Percentiles rank a stretch among this genome's conserved stretches.
These are phyloP conservation scores for Tethea ocularis DNA, from an alignment of 2,888 invertebrate genomes.

Conservation along the genomic window DNA sequence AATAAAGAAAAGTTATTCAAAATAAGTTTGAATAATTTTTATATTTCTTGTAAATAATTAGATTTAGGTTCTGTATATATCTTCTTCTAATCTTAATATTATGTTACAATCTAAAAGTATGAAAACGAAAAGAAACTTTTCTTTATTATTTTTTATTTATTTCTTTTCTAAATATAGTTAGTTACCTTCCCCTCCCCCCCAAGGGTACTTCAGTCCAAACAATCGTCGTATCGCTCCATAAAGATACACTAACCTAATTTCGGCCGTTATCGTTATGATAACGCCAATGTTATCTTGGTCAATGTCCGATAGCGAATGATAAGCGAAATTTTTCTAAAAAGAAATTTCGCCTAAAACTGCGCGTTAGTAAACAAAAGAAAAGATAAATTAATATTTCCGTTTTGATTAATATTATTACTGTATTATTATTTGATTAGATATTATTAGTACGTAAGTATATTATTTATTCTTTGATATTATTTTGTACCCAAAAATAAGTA, in stretches of 20 bases:
- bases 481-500: too few relatives aligned
- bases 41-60: too few relatives aligned
- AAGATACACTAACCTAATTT: conserved; percentile 39
- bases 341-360: neutral
- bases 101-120: too few relatives aligned
- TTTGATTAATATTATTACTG: neutral
- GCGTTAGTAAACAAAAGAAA: conserved; percentile 1
- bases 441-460: too few relatives aligned
- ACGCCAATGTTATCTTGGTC: conserved; percentile 53
- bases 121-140: too few relatives aligned
- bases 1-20: too few relatives aligned
- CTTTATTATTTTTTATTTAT: too few relatives aligned
- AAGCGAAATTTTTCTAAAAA: neutral
- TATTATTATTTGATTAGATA: too few relatives aligned
- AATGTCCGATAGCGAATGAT: conserved; percentile 55
- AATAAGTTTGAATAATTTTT: too few relatives aligned
- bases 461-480: too few relatives aligned
- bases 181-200: neutral
- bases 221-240: conserved; percentile 11
- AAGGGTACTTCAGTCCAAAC: neutral
- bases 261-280: conserved; percentile 50
- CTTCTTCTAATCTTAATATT: too few relatives aligned
- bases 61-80: too few relatives aligned
- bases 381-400: neutral
- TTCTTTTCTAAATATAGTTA: neutral